Evolutionary conservation across 2,113 vertebrate species (phyloP).

Genomic region (Sapayoa aenigma): DNA sequence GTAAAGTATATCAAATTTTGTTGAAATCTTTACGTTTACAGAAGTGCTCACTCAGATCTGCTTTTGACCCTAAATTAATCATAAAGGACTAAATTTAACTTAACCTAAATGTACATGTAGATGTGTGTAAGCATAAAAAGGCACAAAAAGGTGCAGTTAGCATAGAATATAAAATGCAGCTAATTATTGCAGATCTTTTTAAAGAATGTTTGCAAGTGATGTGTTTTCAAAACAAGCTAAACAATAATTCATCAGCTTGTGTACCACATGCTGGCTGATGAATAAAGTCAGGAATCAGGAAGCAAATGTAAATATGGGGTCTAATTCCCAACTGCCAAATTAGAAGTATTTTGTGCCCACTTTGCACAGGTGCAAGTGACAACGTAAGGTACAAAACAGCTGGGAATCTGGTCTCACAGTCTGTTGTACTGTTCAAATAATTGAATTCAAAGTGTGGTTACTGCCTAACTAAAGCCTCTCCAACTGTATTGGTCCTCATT

Average conservation of each 20-base stretch:
- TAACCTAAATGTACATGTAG: background rate
- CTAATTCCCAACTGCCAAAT: slow-evolving; percentile 55
- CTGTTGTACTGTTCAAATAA: slow-evolving; percentile 39
- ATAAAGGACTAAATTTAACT: slow-evolving; percentile 17
- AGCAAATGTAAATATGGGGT: slow-evolving; percentile 32
- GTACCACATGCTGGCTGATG: slow-evolving; percentile 56
- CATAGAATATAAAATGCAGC: slow-evolving; percentile 46
- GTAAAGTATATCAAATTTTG: background rate
- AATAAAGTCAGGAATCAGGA: slow-evolving; percentile 66
- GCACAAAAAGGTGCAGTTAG: slow-evolving; percentile 19
- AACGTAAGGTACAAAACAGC: slow-evolving; percentile 50
- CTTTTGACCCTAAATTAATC: slow-evolving; percentile 37
- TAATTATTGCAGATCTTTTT: slow-evolving; percentile 59
- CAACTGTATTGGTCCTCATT: slow-evolving; percentile 47
- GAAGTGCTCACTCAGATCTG: background rate
- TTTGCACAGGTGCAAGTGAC: slow-evolving; percentile 61
- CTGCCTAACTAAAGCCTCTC: slow-evolving; percentile 47
- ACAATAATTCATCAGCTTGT: slow-evolving; percentile 34
- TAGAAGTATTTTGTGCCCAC: slow-evolving; percentile 58
- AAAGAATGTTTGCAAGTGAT: slow-evolving; percentile 31
- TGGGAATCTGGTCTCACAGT: slow-evolving; percentile 29
- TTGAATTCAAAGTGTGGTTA: slow-evolving; percentile 51
- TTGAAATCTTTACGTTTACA: background rate
- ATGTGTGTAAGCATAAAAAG: background rate
- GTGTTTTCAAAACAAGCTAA: slow-evolving; percentile 59